Percentiles rank a stretch among this genome's conserved stretches.
Conservation (phyloP, 2,113 vertebrate genomes). For the Equus quagga region DNA sequence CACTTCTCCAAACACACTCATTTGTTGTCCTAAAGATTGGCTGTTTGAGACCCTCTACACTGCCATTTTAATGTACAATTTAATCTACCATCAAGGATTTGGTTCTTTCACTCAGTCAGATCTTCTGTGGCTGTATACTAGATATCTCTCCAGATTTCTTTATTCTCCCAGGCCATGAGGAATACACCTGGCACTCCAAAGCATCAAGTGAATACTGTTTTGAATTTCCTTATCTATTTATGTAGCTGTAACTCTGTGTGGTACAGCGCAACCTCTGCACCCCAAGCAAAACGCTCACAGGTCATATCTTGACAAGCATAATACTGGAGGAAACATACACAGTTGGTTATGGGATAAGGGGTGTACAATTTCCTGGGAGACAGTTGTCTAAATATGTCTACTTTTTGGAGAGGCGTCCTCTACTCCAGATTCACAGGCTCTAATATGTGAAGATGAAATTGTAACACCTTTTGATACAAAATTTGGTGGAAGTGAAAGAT, state of each 20-base stretch:
- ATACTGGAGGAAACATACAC: not conserved
- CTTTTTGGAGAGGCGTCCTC: not conserved
- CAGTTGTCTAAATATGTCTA: not conserved
- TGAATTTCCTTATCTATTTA: not conserved
- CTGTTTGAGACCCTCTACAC: not conserved
- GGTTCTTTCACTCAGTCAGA: not conserved
- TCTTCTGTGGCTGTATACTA: not conserved
- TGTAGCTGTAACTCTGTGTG: not conserved
- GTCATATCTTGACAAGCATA: not conserved
- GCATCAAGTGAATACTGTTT: not conserved
- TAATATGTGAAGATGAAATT: not conserved
- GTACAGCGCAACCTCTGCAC: not conserved
- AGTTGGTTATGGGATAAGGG: not conserved
- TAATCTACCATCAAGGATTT: not conserved
- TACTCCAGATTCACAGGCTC: not conserved
- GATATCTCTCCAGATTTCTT: not conserved
- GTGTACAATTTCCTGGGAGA: not conserved
- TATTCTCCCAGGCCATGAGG: not conserved
- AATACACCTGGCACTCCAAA: not conserved
- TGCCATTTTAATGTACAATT: not conserved
- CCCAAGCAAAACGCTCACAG: not conserved
- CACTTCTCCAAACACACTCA: constrained; percentile 31
- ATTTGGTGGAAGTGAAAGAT: not conserved
- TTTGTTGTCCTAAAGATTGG: not conserved
- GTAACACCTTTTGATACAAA: not conserved